These are phyloP conservation scores for Cavia aperea DNA, from an alignment of 2,113 vertebrate species.

Conservation along the genomic window DNA sequence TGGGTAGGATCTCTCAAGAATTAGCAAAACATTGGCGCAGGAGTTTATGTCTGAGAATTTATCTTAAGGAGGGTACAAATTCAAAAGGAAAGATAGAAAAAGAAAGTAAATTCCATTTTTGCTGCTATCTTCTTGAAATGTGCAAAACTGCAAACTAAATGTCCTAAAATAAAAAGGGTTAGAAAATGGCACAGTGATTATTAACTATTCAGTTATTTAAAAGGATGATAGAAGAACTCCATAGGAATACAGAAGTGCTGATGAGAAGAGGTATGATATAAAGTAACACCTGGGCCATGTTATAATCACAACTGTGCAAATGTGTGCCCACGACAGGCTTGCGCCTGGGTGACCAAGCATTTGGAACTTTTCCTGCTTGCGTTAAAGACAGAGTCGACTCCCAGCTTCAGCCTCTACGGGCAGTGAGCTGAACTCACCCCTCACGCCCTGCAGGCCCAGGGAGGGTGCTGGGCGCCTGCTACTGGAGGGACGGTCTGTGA, in stretches of 20 bases:
- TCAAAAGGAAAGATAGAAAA: conserved; percentile 19
- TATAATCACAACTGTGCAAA: not conserved
- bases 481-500: not conserved
- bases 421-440: not conserved
- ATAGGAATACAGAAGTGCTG: not conserved
- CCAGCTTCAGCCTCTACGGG: not conserved
- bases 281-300: not conserved
- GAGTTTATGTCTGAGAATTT: conserved; percentile 38
- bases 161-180: not conserved
- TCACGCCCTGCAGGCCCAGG: not conserved
- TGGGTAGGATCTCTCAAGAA: not conserved
- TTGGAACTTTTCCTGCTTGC: not conserved
- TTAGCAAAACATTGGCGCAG: not conserved
- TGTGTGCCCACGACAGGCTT: too few relatives aligned
- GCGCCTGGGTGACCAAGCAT: not conserved
- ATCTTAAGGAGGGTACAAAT: conserved; percentile 12
- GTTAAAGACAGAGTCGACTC: too few relatives aligned
- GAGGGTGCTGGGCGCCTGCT: not conserved
- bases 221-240: not conserved
- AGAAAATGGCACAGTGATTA: not conserved
- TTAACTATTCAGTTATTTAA: not conserved
- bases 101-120: not conserved
- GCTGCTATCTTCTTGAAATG: conserved; percentile 22
- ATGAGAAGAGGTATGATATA: not conserved
- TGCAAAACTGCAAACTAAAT: conserved; percentile 24